A percentile compares a stretch with the other conserved stretches of the same genome.
These are phyloP conservation scores for Leucopternis melanops DNA, from an alignment of 2,113 vertebrate genomes.

Conservation along the genomic window DNA sequence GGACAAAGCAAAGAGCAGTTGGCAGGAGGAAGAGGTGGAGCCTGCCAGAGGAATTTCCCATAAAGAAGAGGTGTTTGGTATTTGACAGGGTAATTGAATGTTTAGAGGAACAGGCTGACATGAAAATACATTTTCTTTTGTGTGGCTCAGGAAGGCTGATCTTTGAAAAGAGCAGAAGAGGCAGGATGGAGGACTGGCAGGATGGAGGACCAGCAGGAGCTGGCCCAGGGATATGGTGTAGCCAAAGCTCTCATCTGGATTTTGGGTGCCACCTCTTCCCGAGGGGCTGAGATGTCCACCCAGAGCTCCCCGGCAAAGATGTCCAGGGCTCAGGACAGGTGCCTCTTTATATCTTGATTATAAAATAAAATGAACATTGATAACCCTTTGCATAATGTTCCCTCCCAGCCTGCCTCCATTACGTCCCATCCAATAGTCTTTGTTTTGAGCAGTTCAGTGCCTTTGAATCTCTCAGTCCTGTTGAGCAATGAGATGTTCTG, in stretches of 20 bases:
- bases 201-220: not conserved
- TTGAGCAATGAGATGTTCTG: not conserved
- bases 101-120: conserved; percentile 16
- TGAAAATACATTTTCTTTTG: conserved; percentile 2
- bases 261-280: not conserved
- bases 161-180: not conserved
- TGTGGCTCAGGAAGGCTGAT: not conserved
- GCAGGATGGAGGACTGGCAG: not conserved
- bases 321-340: not conserved
- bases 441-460: not conserved
- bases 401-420: not conserved
- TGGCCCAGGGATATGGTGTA: not conserved
- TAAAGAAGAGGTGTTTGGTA: conserved; percentile 13
- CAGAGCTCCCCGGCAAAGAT: not conserved
- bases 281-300: not conserved
- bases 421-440: not conserved
- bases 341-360: not conserved
- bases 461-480: not conserved
- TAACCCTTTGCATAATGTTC: not conserved
- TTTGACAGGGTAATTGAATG: conserved; percentile 53
- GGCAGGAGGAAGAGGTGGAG: conserved; percentile 38
- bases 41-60: conserved; percentile 19
- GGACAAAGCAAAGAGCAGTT: conserved; percentile 7
- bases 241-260: not conserved
- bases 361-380: not conserved